phyloP scores from a whole-genome alignment of 1,140 invertebrate genomes.

The Hormaphis cornu region DNA sequence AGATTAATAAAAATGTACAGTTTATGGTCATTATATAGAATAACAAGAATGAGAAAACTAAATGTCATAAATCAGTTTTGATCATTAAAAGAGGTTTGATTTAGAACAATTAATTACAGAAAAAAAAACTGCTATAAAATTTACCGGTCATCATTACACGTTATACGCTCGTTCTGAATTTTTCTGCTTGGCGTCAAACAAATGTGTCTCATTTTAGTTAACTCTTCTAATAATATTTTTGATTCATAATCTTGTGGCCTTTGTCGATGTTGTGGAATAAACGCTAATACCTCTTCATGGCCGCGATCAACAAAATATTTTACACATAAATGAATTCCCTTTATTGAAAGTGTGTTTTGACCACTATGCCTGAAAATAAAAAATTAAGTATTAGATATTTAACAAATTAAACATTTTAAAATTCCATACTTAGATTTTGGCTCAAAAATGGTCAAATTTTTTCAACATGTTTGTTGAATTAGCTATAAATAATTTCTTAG shows the following conservation, averaged over 20 bases:
- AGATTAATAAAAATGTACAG: too few species aligned
- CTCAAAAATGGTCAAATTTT: too few species aligned
- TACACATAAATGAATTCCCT: not conserved
- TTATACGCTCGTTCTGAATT: not conserved
- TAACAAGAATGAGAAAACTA: not conserved
- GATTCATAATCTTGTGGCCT: not conserved
- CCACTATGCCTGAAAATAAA: not conserved
- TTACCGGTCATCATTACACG: slow-evolving; percentile 6
- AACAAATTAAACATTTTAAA: too few species aligned
- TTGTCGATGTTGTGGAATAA: not conserved
- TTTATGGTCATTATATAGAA: too few species aligned
- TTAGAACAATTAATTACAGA: not conserved
- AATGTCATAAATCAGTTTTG: not conserved
- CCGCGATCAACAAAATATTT: not conserved
- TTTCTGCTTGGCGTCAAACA: slow-evolving; percentile 6
- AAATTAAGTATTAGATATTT: too few species aligned
- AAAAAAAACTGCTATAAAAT: not conserved
- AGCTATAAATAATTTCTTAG: too few species aligned
- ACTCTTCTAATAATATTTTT: too few species aligned
- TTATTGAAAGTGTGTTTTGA: not conserved
- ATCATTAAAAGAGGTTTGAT: not conserved
- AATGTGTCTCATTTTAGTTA: not conserved
- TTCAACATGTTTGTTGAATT: too few species aligned
- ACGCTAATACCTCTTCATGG: not conserved
- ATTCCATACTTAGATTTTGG: too few species aligned